Evolutionary conservation across 2,888 invertebrate genomes (phyloP), one percentile per base, ranked within the genome.

Genomic region (Anodontia alba): DNA sequence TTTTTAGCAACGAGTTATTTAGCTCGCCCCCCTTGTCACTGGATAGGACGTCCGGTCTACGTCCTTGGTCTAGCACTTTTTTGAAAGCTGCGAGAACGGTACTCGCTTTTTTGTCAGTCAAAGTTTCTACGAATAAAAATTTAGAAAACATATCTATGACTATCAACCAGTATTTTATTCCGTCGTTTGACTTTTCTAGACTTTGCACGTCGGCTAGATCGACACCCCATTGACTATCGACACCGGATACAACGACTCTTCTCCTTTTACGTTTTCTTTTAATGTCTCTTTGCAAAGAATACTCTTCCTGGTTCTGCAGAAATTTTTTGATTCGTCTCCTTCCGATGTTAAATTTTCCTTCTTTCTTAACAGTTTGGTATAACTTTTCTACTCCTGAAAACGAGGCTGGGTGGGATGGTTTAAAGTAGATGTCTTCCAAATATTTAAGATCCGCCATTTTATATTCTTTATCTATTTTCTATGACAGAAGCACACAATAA

Each of bases 141-240:
- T 70, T 76, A 17, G 76, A 76, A 76, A 76, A 76, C 20, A 70
- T 38, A 49, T 76, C 76, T 0, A 76, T 38, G 12, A 31, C 76
- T 0, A 69, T 29, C 0, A 76, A 42, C 8, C 69, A 42, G 38
- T 54, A 76, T 5, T 70, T 69, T 1, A 76, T 54, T 7, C 57
- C 70, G 17, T 76, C 57, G 57, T 76, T 76, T 1, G 26, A 36
- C 54, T 70, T 51, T 3, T 49, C 3, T 7, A 54, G 31, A 33
- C 38, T 76, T 26, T 26, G n/a, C 26, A 76, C 76, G 31, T 36
- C 36, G 1, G 76, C 76, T 36, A 76, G 42, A 26, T 76, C 76
- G 0, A 38, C 38, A 26, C 20, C 76, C 76, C 76, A 76, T 29
- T 76, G 54, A 31, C 36, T 38, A 20, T 76, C 69, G 7, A 70